Conservation (phyloP, 1,140 invertebrate species). For the Tetramorium simillimum region DNA sequence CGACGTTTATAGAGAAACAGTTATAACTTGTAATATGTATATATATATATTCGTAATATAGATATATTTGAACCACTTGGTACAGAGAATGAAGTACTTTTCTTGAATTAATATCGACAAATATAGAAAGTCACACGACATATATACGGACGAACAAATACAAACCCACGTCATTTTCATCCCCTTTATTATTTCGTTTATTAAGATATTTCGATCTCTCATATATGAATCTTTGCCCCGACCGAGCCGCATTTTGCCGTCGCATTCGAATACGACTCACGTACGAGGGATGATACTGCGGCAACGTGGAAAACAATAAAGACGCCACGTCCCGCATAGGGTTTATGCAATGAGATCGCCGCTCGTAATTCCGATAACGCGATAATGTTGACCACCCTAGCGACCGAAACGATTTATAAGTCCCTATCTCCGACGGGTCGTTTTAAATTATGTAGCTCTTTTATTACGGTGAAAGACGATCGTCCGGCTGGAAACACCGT, state of each 20-base stretch:
- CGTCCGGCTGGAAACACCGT: constrained; percentile 21
- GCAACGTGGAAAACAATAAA: constrained; percentile 77
- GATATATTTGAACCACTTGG: neutral
- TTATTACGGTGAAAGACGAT: constrained; percentile 75
- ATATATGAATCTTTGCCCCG: constrained; percentile 23
- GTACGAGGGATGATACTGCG: constrained; percentile 67
- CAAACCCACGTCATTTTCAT: neutral
- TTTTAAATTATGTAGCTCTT: constrained; percentile 80
- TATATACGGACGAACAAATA: neutral
- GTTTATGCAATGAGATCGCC: constrained; percentile 42
- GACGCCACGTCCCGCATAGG: constrained; percentile 53
- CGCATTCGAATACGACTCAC: constrained; percentile 73
- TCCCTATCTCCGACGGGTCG: constrained; percentile 78
- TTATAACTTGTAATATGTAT: neutral
- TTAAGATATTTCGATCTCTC: constrained; percentile 37
- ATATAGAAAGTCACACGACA: neutral
- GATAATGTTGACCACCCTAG: constrained; percentile 78
- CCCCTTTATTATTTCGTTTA: neutral
- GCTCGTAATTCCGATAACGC: constrained; percentile 80
- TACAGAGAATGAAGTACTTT: neutral
- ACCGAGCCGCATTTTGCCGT: neutral
- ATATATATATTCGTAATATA: neutral
- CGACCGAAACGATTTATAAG: constrained; percentile 80
- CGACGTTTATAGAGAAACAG: neutral
- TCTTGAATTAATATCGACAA: neutral